Evolutionary conservation across 2,888 invertebrate genomes (phyloP), one percentile per base, ranked within the genome.

Genomic region (Melolontha melolontha): DNA sequence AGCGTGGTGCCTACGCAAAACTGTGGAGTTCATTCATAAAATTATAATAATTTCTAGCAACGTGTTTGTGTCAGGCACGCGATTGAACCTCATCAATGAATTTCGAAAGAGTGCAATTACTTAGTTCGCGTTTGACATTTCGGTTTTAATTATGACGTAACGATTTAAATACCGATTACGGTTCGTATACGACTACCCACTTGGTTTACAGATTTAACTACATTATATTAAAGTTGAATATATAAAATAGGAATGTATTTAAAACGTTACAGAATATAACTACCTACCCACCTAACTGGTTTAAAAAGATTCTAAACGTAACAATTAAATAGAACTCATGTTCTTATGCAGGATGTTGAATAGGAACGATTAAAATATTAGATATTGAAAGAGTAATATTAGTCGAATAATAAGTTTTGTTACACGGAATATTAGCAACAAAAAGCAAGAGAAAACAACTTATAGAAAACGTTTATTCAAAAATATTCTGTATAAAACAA

Each of bases 71-170:
- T 75, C 73, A 75, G 76, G 77, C 77, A 78, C 78, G 78, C 77
- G 79, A 77, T 79, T 76, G 75, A 75, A 75, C 76, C 76, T 78
- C 78, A 79, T 79, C 78, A 79, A 79, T 79, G 79, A 73, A 74
- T 77, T 77, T 78, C 75, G 76, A 73, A 76, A 77, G 72, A 71
- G 59, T 66, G 70, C 71, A 71, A 67, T 72, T 74, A 71, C 71
- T 67, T 72, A 34, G 34, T 34, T 34, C 34, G 68, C 71, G 69
- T 73, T 76, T 75, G 76, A 76, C 76, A 78, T 76, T 76, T 78
- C 70, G 71, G 70, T 68, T 73, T 74, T 75, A 74, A 74, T 75
- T 71, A 72, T 77, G 76, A 77, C 75, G 77, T 75, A 77, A 77
- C 72, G 57, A 57, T 50, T 41, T 57, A 47, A 59, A 29, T 41